These are phyloP conservation scores for Pseudocheirus occidentalis DNA, from an alignment of 2,797 vertebrate species.

Conservation along the genomic window DNA sequence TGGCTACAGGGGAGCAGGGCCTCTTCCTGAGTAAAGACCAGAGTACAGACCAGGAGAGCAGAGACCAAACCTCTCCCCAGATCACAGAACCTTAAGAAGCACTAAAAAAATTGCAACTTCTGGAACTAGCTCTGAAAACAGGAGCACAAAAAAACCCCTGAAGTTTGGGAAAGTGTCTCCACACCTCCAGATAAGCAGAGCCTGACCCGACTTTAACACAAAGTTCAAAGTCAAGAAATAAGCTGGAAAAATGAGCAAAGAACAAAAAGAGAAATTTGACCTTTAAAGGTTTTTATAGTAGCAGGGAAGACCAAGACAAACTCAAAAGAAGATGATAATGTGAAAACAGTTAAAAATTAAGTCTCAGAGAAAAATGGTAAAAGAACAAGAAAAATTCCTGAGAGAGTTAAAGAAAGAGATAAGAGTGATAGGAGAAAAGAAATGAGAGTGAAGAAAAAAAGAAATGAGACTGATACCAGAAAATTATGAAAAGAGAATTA, in stretches of 20 bases:
- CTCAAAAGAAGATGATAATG: too few species aligned
- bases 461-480: background rate
- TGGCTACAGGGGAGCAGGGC: background rate
- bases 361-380: too few species aligned
- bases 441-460: background rate
- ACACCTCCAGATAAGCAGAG: background rate
- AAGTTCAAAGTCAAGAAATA: background rate
- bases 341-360: too few species aligned
- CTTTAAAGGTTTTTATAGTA: too few species aligned
- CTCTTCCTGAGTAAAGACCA: background rate
- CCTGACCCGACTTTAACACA: background rate
- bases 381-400: too few species aligned
- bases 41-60: background rate
- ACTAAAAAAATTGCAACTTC: background rate
- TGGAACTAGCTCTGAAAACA: background rate
- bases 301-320: too few species aligned
- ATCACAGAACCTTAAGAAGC: background rate
- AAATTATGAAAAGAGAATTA: background rate
- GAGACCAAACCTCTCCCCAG: background rate
- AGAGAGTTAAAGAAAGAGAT: too few species aligned
- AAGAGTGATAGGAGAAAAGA: background rate
- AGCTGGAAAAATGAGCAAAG: background rate
- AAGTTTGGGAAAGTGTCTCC: background rate
- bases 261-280: background rate
- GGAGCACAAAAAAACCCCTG: background rate